Conservation (phyloP, 2,888 invertebrate genomes). For the Andrena trimmerana region DNA sequence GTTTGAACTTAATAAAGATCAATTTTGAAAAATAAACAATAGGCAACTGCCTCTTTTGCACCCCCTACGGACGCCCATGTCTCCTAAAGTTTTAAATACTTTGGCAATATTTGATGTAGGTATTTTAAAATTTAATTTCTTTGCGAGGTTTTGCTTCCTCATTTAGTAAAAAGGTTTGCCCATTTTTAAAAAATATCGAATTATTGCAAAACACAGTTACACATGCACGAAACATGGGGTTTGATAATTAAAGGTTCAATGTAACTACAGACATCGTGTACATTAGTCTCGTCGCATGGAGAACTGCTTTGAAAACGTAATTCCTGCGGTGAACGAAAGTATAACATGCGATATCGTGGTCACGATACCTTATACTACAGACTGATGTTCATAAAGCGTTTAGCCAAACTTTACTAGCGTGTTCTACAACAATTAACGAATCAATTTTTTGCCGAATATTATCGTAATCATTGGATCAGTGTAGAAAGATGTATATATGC, state of each 20-base stretch:
- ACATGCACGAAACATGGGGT: background rate
- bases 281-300: background rate
- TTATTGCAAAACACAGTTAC: background rate
- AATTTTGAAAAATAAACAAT: too few relatives aligned
- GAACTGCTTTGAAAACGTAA: background rate
- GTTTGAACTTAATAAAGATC: too few relatives aligned
- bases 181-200: background rate
- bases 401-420: background rate
- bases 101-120: too few relatives aligned
- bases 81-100: too few relatives aligned
- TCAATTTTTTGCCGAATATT: background rate
- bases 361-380: background rate
- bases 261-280: too few relatives aligned
- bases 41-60: too few relatives aligned
- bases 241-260: background rate
- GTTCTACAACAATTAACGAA: background rate
- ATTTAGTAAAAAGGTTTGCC: background rate
- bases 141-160: background rate
- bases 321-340: background rate
- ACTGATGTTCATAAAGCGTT: background rate
- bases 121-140: background rate
- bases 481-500: background rate
- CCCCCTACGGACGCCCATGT: too few relatives aligned
- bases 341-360: slow-evolving; percentile 17
- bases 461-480: background rate